These are phyloP conservation scores for Saturnia japonica DNA, from an alignment of 2,888 invertebrate species.

Conservation along the genomic window DNA sequence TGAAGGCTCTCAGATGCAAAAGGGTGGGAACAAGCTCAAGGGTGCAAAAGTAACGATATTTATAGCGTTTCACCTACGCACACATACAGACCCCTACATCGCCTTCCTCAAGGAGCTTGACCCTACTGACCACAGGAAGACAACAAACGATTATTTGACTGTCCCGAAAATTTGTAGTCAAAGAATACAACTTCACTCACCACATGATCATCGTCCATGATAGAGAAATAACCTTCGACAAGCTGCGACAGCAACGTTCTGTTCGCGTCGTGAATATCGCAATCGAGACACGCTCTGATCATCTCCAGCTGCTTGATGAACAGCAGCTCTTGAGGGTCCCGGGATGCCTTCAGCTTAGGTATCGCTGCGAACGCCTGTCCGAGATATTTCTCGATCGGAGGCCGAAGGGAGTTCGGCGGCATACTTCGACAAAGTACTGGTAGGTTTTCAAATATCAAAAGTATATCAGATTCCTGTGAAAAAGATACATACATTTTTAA, in stretches of 20 bases:
- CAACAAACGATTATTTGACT: not conserved
- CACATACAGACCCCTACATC: too few species aligned
- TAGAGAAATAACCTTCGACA: constrained; percentile 71
- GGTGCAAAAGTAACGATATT: too few species aligned
- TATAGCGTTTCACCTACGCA: too few species aligned
- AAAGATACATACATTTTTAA: not conserved
- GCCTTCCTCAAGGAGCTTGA: too few species aligned
- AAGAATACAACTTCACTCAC: constrained; percentile 46
- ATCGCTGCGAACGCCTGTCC: constrained; percentile 52
- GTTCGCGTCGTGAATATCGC: constrained; percentile 83
- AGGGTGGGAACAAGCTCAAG: too few species aligned
- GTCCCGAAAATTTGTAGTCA: not conserved
- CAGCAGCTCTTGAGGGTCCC: constrained; percentile 31
- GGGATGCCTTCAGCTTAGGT: constrained; percentile 35
- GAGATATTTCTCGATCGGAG: constrained; percentile 77
- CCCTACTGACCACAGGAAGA: not conserved
- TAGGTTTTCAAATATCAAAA: constrained; percentile 75
- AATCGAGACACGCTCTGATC: constrained; percentile 69
- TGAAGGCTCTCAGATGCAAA: too few species aligned
- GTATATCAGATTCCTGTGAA: constrained; percentile 72
- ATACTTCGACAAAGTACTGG: constrained; percentile 80
- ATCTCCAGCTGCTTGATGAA: constrained; percentile 53
- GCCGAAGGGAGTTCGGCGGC: constrained; percentile 80
- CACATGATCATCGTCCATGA: constrained; percentile 67
- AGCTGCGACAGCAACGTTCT: constrained; percentile 75